Percentiles rank a stretch among this genome's conserved stretches.
phyloP scores from a whole-genome alignment of 2,797 vertebrate species.

The Falco berigora region DNA sequence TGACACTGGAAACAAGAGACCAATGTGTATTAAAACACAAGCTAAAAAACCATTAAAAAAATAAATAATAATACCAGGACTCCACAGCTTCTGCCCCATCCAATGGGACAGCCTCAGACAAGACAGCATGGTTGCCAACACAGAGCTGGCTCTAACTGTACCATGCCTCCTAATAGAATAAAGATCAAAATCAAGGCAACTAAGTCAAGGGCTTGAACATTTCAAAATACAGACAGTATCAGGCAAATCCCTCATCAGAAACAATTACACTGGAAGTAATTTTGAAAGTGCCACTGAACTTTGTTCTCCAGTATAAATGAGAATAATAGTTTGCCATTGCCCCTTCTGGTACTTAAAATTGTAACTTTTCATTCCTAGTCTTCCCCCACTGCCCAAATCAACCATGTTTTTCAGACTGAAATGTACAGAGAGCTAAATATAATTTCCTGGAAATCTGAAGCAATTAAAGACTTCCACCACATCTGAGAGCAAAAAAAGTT shows the following conservation, averaged over 20 bases:
- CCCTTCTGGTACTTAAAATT: background rate
- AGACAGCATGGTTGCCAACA: background rate
- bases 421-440: background rate
- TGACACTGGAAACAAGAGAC: background rate
- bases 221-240: background rate
- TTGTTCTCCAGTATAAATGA: background rate
- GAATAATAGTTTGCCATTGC: background rate
- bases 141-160: background rate
- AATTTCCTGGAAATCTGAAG: background rate
- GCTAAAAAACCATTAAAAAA: background rate
- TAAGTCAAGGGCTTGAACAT: background rate
- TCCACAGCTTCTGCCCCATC: rapidly evolving
- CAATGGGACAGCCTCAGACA: background rate
- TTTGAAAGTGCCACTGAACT: background rate
- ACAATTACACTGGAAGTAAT: background rate
- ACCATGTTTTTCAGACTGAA: background rate
- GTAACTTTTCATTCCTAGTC: background rate
- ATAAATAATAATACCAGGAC: background rate
- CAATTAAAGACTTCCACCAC: background rate
- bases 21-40: background rate
- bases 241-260: background rate
- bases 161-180: too few species aligned
- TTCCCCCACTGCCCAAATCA: background rate
- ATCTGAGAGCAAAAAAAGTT: background rate
- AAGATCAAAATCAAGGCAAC: background rate